Percentiles rank a stretch among this genome's conserved stretches.
Evolutionary conservation across 1,140 invertebrate genomes (phyloP).

Genomic region (Mya arenaria): DNA sequence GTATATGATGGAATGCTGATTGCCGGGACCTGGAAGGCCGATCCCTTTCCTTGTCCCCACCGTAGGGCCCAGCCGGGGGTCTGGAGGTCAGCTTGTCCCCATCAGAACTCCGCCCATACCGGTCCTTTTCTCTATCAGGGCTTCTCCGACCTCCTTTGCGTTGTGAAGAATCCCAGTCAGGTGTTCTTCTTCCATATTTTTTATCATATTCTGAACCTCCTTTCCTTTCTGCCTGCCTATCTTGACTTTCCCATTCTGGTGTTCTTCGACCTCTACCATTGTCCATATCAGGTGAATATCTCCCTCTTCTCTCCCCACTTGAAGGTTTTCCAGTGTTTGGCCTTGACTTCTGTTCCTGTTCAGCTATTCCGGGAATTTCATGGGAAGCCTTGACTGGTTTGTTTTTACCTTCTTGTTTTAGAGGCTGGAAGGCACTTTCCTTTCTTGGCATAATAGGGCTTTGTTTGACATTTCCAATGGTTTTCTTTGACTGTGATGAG

Average conservation of each 20-base stretch:
- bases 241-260: not conserved
- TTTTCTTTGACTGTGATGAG: slow-evolving; percentile 2
- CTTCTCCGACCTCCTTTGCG: not conserved
- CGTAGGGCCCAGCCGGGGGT: slow-evolving; percentile 29
- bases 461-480: slow-evolving; percentile 35
- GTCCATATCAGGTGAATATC: not conserved
- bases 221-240: not conserved
- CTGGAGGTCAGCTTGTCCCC: slow-evolving; percentile 25
- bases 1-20: slow-evolving; percentile 72
- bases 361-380: slow-evolving; percentile 27
- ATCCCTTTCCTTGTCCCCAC: slow-evolving; percentile 11
- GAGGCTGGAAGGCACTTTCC: slow-evolving; percentile 67
- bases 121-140: slow-evolving; percentile 10
- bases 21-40: slow-evolving; percentile 38
- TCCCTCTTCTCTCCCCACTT: not conserved
- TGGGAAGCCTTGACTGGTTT: slow-evolving; percentile 41
- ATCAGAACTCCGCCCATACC: not conserved
- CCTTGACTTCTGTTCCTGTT: slow-evolving; percentile 1
- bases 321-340: not conserved
- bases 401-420: slow-evolving; percentile 21
- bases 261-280: slow-evolving; percentile 1
- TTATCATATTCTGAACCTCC: not conserved
- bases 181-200: slow-evolving; percentile 20
- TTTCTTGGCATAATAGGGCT: slow-evolving; percentile 67
- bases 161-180: slow-evolving; percentile 26